Evolutionary conservation across 1,140 invertebrate species (phyloP).

Genomic region (Aphelinus certus): DNA sequence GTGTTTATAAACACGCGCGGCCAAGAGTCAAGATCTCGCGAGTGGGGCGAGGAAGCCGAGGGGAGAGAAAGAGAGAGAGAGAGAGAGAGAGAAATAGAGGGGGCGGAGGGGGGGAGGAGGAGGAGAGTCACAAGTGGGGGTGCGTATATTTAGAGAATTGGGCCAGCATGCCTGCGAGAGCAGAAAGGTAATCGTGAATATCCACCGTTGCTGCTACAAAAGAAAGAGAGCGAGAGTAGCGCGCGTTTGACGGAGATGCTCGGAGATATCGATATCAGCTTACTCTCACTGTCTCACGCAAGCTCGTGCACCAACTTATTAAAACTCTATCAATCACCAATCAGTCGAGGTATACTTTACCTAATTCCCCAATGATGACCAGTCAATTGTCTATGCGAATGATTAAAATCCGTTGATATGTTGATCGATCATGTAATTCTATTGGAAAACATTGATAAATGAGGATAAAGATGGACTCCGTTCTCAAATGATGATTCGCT

Average conservation of each 20-base stretch:
- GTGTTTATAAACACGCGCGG: conserved; percentile 60
- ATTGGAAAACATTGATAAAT: too few species aligned
- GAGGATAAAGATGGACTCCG: too few species aligned
- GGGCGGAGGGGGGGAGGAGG: conserved; percentile 43
- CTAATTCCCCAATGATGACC: too few species aligned
- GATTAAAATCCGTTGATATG: too few species aligned
- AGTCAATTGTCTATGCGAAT: too few species aligned
- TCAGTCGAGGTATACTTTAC: too few species aligned
- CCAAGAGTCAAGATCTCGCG: conserved; percentile 59
- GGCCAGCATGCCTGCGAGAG: conserved; percentile 50
- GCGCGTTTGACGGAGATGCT: neutral
- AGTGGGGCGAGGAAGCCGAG: conserved; percentile 48
- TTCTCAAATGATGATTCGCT: too few species aligned
- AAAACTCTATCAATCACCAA: too few species aligned
- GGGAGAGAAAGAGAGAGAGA: conserved; percentile 45
- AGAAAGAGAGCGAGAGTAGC: neutral
- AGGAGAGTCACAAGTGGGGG: conserved; percentile 41
- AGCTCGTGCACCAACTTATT: too few species aligned
- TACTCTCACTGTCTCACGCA: neutral
- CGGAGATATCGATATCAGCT: conserved; percentile 30
- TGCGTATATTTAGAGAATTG: conserved; percentile 60
- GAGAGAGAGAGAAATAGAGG: neutral
- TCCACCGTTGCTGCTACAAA: neutral
- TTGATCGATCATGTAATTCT: too few species aligned
- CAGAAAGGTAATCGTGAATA: conserved; percentile 13